Evolutionary conservation across 2,113 vertebrate species (phyloP), one percentile per base, ranked within the genome.

Genomic region (Apteryx owenii): DNA sequence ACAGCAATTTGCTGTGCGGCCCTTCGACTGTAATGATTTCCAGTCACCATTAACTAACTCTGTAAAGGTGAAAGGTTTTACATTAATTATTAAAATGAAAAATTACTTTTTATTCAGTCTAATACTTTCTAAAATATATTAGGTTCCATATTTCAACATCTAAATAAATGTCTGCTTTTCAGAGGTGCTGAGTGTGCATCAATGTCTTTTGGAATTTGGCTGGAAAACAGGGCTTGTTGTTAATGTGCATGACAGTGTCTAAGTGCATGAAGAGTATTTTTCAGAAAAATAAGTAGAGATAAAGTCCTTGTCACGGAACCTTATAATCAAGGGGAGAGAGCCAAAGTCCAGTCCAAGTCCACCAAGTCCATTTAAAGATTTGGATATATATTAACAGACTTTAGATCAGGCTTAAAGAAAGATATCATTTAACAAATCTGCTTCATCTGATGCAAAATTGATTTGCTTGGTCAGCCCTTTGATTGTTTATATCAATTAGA

Each of bases 211-310:
- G 78, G 64, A 95, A 87, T 97, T 87, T 73, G 81, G 53, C 70
- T 95, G 56, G 62, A 77, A 91, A 92, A 51, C 21, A 48, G 40
- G 54, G 28, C 48, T 72, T 0, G 0, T 89, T 95, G 81, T 81
- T 92, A 95, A 90, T 78, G 44, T 87, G 56, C 85, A 92, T 95
- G 88, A 90, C 92, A 95, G 25, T 79, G 82, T 78, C 93, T 97
- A 93, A 93, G 90, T 83, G 85, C 78, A 89, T 95, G 85, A 93
- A 72, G 78, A 85, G 42, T 89, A 38, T 91, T 93, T 90, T 94
- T 78, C 60, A 88, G 75, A 90, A 88, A 88, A 78, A 89, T 40
- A 75, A 3, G 51, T 0, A 50, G 62, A 72, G 62, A 36, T 85
- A 61, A 93, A 86, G 22, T 61, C 75, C 48, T 93, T 94, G 89